Evolutionary conservation across 2,797 vertebrate species (phyloP).

Genomic region (Miichthys miiuy): DNA sequence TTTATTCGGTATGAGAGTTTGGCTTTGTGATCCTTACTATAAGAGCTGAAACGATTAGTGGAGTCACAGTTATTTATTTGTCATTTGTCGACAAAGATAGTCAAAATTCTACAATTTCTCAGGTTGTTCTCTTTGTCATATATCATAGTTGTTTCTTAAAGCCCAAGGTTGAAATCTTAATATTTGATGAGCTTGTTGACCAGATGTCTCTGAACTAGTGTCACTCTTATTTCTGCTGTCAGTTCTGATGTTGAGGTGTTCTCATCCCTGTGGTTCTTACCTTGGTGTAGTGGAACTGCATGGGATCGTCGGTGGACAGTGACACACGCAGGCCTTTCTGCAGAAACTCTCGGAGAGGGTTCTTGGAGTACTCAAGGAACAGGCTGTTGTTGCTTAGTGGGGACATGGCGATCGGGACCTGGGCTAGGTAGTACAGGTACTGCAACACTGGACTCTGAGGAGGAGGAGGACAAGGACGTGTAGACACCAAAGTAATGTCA

Average conservation of each 20-base stretch:
- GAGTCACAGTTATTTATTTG: not conserved
- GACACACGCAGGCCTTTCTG: constrained; percentile 95
- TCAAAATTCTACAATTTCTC: not conserved
- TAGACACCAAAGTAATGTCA: constrained; percentile 4
- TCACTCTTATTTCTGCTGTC: no score
- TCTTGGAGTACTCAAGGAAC: constrained; percentile 97
- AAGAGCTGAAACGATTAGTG: not conserved
- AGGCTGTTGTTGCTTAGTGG: constrained; percentile 99
- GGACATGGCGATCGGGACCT: constrained; percentile 98
- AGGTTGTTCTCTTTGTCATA: not conserved
- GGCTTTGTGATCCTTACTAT: not conserved
- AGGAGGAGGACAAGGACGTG: constrained; percentile 40
- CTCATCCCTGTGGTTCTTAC: constrained; percentile 74
- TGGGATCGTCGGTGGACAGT: constrained; percentile 96
- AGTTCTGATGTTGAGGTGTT: not conserved
- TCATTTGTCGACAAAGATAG: not conserved
- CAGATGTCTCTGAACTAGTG: not conserved
- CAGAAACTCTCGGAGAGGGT: constrained; percentile 94
- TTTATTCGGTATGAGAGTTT: not conserved
- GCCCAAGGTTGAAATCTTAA: no score
- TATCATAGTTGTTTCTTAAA: no score
- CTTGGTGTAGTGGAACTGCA: constrained; percentile 99
- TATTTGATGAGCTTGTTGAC: not conserved
- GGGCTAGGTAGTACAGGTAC: constrained; percentile 97
- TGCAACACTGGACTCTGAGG: constrained; percentile 95